These are phyloP conservation scores for Noturus placidus DNA, from an alignment of 2,113 vertebrate species.

Conservation along the genomic window DNA sequence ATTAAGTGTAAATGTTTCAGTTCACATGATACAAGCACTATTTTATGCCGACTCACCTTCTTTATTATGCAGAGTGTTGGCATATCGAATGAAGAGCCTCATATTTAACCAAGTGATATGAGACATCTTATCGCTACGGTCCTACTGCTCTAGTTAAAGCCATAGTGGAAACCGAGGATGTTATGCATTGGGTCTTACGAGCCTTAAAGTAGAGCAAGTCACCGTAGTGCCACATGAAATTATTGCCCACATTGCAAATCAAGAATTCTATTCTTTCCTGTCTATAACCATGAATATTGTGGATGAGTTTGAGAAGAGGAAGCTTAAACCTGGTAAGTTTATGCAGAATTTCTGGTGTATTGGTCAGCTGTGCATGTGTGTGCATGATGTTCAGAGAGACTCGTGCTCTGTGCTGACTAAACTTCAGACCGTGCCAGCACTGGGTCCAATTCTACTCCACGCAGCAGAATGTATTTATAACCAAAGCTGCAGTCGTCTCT, in stretches of 20 bases:
- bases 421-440: slow-evolving; percentile 62
- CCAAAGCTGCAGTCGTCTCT: slow-evolving; percentile 55
- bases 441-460: slow-evolving; percentile 68
- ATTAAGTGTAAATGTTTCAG: background rate
- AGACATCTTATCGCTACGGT: background rate
- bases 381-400: background rate
- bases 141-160: background rate
- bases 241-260: background rate
- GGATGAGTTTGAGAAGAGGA: background rate
- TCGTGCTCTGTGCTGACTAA: slow-evolving; percentile 48
- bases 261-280: background rate
- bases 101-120: background rate
- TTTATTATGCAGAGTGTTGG: background rate
- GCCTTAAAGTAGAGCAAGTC: background rate
- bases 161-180: background rate
- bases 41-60: background rate
- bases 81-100: background rate
- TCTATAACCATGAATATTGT: background rate
- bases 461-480: slow-evolving; percentile 81
- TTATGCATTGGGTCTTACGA: background rate
- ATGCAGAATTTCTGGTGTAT: background rate
- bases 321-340: background rate
- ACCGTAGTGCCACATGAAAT: background rate
- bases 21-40: background rate
- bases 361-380: background rate